phyloP scores from a whole-genome alignment of 2,888 invertebrate genomes.

The Tetranychus truncatus region DNA sequence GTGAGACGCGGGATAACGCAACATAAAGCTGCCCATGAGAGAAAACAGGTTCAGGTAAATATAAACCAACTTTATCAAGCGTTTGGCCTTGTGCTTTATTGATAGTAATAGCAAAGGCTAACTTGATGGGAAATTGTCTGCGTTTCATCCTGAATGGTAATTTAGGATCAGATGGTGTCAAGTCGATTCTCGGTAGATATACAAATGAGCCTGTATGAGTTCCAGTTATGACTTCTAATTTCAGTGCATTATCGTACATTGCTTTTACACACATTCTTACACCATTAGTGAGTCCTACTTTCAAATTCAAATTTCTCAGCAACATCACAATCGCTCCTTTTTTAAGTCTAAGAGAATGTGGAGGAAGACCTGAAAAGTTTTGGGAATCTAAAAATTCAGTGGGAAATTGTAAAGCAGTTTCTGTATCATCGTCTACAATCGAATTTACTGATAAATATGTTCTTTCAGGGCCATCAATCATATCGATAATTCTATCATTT shows the following conservation, averaged over 20 bases:
- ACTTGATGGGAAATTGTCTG: constrained; percentile 19
- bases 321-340: constrained; percentile 19
- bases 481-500: constrained; percentile 16
- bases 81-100: constrained; percentile 27
- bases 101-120: constrained; percentile 25
- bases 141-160: not conserved
- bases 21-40: constrained; percentile 30
- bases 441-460: constrained; percentile 11
- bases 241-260: not conserved
- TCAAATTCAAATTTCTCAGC: constrained; percentile 17
- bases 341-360: not conserved
- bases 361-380: not conserved
- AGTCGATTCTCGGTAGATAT: not conserved
- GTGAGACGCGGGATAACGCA: constrained; percentile 22
- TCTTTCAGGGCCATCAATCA: constrained; percentile 10
- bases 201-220: not conserved
- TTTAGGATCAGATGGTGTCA: not conserved
- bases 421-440: not conserved
- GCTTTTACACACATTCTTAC: constrained; percentile 8
- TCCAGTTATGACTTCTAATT: not conserved
- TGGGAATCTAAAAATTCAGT: not conserved
- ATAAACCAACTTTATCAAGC: constrained; percentile 20
- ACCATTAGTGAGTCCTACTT: constrained; percentile 18
- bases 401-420: constrained; percentile 15
- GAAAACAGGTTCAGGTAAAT: constrained; percentile 25